Base-by-base conservation (phyloP, 2,113 vertebrate species). In the Stigmatopora nigra region DNA sequence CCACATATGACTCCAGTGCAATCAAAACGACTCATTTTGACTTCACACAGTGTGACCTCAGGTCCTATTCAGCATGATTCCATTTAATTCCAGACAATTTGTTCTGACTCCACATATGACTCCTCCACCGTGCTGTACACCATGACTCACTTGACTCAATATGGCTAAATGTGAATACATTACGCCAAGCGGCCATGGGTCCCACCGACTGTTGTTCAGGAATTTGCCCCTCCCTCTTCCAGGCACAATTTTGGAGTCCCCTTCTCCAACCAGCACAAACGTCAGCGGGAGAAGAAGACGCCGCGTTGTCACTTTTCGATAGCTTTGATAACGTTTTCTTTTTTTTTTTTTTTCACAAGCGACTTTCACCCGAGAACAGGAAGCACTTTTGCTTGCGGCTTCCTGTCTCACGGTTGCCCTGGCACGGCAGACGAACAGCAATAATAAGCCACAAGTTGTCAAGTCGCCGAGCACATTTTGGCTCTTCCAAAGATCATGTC, bases 181-280 rank as follows among this genome's bases (percentile, higher is more conserved):
- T 31, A 31, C 25, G 25, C 25, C 69, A 78, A 92, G 91, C 92
- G 91, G 70, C 67, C 67, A 1, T 82, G 65, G 65, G 83, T 0
- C 0, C 46, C n/a, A n/a, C n/a, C 19, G 15, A 69, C 48, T 49
- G 41, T 38, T 49, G 19, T 36, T 58, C 41, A 15, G 41, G 22
- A 64, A 56, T 5, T 22, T 16, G n/a, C n/a, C n/a, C n/a, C 20
- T 22, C 49, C 11, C 49, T 52, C 20, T 22, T 53, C 51, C 20
- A 41, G 38, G 38, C 38, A 41, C 38, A 41, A 41, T 41, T 41
- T 41, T 41, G 5, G 1, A 7, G 13, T 56, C 13, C 22, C 12
- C 51, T 53, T 56, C 14, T 31, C 14, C 14, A 13, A 56, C 12
- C 53, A 15, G 53, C 53, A 15, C 15, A 2, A n/a, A 51, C 52